These are phyloP conservation scores for Tupaia tana DNA, from an alignment of 2,113 vertebrate species.

Conservation along the genomic window DNA sequence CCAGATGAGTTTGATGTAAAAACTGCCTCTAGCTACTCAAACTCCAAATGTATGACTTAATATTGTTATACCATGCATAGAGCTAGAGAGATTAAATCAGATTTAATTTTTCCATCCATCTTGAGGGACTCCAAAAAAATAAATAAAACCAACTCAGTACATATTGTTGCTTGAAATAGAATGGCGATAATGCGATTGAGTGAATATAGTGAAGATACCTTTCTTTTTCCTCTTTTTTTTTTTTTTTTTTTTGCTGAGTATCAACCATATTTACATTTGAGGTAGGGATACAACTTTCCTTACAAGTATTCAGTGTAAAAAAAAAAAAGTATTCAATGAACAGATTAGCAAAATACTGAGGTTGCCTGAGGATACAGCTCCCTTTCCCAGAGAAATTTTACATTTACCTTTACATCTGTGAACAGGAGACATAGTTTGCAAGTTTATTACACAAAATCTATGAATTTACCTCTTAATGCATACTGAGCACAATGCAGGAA, in stretches of 20 bases:
- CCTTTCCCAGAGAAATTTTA: background rate
- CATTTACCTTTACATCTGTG: background rate
- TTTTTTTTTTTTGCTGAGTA: background rate
- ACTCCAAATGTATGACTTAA: constrained; percentile 80
- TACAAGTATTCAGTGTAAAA: background rate
- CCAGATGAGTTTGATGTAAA: constrained; percentile 17
- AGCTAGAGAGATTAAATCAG: constrained; percentile 77
- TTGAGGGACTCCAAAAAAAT: constrained; percentile 57
- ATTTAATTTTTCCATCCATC: constrained; percentile 78
- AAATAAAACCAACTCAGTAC: background rate
- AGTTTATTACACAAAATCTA: background rate
- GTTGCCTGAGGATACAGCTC: background rate
- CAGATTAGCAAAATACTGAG: background rate
- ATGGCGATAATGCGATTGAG: background rate
- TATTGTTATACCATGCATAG: constrained; percentile 68
- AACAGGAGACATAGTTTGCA: background rate
- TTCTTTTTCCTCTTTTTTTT: background rate
- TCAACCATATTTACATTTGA: background rate
- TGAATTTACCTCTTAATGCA: background rate
- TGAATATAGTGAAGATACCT: background rate
- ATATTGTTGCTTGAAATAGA: constrained; percentile 72
- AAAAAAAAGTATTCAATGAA: background rate
- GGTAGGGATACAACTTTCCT: background rate
- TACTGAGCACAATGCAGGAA: background rate
- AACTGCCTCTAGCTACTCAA: constrained; percentile 76